Evolutionary conservation across 53 echinoderm and acorn worm species (phyloP).

Genomic region (Antedon mediterranea): DNA sequence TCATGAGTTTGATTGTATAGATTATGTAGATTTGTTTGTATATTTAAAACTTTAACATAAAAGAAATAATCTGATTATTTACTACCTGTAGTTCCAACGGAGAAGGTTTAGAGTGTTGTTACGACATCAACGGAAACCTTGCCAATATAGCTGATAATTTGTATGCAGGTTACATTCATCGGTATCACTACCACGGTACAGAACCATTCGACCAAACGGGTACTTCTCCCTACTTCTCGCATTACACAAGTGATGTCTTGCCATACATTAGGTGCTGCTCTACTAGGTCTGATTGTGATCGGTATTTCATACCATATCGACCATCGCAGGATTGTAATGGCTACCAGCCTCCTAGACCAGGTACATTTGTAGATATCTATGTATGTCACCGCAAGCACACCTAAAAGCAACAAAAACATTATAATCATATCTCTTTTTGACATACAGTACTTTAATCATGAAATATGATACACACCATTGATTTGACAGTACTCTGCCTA

Average conservation of each 20-base stretch:
- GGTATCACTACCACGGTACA: slow-evolving; percentile 30
- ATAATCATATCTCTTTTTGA: too few relatives aligned
- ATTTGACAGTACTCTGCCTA: too few relatives aligned
- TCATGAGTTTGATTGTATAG: too few relatives aligned
- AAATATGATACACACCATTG: too few relatives aligned
- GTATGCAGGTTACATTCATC: slow-evolving; percentile 36
- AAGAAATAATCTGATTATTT: too few relatives aligned
- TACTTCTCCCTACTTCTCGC: neutral
- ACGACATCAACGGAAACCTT: slow-evolving; percentile 18
- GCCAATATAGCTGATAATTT: slow-evolving; percentile 2
- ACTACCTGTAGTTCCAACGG: slow-evolving; percentile 13
- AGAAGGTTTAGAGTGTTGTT: slow-evolving; percentile 66
- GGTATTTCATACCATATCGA: neutral
- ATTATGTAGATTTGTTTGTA: too few relatives aligned
- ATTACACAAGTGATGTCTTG: neutral
- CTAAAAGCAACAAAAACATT: too few relatives aligned
- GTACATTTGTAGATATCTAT: slow-evolving; percentile 2
- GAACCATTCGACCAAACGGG: slow-evolving; percentile 13
- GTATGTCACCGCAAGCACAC: neutral
- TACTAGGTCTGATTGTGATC: neutral
- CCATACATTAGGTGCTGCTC: neutral
- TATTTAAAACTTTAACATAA: too few relatives aligned
- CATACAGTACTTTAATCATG: too few relatives aligned
- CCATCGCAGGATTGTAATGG: slow-evolving; percentile 42
- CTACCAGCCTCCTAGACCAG: slow-evolving; percentile 34